Evolutionary conservation across 2,888 invertebrate genomes (phyloP), one percentile per base, ranked within the genome.

Genomic region (Panorpa germanica): DNA sequence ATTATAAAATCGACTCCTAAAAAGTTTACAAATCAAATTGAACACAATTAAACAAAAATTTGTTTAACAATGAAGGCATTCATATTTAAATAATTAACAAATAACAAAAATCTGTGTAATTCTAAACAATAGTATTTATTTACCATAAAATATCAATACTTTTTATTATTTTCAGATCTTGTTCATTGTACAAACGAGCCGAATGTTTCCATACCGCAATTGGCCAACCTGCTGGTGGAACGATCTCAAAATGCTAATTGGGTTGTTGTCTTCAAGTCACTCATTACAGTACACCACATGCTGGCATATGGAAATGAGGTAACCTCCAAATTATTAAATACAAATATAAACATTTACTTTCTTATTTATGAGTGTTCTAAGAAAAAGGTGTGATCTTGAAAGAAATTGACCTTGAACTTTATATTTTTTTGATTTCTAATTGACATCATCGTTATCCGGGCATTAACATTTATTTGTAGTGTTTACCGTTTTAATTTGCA

Each of bases 231-330:
- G 48, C 71, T 98, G 49, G 88, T 98, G 48, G 96, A 98, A 59
- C 67, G 98, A 47, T 93, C 95, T 41, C 95, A 95, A 59, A 90
- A 91, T 61, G 74, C 83, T 43, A 93, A 85, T 55, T 98, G 98
- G 96, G 86, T 96, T 41, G 95, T 98, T 38, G 96, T 98, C 36
- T 98, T 90, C 61, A 98, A 98, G 59, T 75, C 95, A 30, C 73
- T 98, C 42, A 85, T 98, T 49, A 95, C 96, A 35, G 90, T 93
- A 39, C 98, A 98, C 60, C 95, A 98, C 61, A 69, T 98, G 57
- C 85, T 98, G 73, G 96, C 96, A 52, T 96, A 96, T 62, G 98
- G 98, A 49, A 98, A 98, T 64, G 98, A 98, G 78, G 95, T 95
- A 53, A 64, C 62, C 42, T 38, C 13, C 32, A 10, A 7, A 33